phyloP scores from a whole-genome alignment of 2,113 vertebrate species.

The Nothocercus nigrocapillus region DNA sequence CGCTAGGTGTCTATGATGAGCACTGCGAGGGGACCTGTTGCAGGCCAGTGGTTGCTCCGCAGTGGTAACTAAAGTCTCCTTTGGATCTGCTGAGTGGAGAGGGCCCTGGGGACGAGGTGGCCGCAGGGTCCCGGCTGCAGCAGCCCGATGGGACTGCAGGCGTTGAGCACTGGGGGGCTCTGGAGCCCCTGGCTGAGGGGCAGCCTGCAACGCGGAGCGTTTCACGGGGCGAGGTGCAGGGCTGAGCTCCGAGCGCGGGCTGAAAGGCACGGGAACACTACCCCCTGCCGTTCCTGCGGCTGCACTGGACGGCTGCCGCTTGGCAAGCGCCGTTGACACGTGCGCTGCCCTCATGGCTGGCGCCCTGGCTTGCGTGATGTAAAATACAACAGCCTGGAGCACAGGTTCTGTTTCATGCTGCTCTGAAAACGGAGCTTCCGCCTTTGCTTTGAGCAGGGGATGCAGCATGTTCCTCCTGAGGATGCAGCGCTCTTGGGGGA shows the following conservation, averaged over 20 bases:
- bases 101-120: background rate
- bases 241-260: too few relatives aligned
- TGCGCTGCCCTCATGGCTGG: background rate
- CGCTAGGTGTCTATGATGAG: background rate
- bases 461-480: background rate
- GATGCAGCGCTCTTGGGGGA: background rate
- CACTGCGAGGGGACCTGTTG: background rate
- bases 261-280: constrained; percentile 43
- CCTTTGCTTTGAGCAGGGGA: background rate
- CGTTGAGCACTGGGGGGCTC: too few relatives aligned
- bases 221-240: background rate
- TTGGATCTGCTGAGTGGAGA: too few relatives aligned
- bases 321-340: background rate
- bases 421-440: background rate
- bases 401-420: background rate
- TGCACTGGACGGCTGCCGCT: background rate
- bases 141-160: too few relatives aligned
- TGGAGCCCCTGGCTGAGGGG: too few relatives aligned
- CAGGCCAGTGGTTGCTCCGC: background rate
- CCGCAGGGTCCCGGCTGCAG: background rate
- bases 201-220: too few relatives aligned
- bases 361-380: background rate
- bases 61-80: background rate
- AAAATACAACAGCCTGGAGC: background rate
- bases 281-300: constrained; percentile 53